phyloP scores from a whole-genome alignment of 2,113 vertebrate genomes.

The Phainopepla nitens region DNA sequence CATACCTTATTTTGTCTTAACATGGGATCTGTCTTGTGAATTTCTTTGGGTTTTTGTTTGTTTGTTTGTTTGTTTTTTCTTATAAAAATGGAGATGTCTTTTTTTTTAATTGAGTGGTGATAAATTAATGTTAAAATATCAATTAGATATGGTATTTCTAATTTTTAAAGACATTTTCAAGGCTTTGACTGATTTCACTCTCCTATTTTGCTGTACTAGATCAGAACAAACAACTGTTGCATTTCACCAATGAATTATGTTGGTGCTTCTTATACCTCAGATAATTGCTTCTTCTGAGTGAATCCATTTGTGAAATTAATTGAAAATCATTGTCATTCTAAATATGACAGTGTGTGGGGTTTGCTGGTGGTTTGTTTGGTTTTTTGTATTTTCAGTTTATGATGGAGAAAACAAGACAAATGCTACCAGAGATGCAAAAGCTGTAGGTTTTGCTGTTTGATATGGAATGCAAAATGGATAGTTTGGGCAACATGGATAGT shows the following conservation, averaged over 20 bases:
- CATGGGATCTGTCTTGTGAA: not conserved
- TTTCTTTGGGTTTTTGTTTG: accelerated
- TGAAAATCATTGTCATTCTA: not conserved
- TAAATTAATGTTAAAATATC: not conserved
- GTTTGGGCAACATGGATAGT: not conserved
- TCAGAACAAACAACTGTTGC: not conserved
- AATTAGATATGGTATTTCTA: not conserved
- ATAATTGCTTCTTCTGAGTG: not conserved
- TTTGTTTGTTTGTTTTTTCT: too few species aligned
- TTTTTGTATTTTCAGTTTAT: not conserved
- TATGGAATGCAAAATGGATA: not conserved
- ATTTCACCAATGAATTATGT: not conserved
- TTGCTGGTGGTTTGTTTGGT: not conserved
- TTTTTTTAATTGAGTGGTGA: not conserved
- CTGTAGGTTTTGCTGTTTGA: not conserved
- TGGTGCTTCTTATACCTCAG: not conserved
- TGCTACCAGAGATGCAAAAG: not conserved
- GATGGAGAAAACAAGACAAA: not conserved
- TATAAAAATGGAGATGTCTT: not conserved
- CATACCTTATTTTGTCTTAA: not conserved
- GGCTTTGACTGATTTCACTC: not conserved
- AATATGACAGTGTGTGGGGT: not conserved
- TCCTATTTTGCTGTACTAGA: not conserved
- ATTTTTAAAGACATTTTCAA: not conserved
- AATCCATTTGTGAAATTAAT: not conserved